Percentiles rank a stretch among this genome's conserved stretches.
These are phyloP conservation scores for Sakesphorus luctuosus DNA, from an alignment of 2,113 vertebrate genomes.

Conservation along the genomic window DNA sequence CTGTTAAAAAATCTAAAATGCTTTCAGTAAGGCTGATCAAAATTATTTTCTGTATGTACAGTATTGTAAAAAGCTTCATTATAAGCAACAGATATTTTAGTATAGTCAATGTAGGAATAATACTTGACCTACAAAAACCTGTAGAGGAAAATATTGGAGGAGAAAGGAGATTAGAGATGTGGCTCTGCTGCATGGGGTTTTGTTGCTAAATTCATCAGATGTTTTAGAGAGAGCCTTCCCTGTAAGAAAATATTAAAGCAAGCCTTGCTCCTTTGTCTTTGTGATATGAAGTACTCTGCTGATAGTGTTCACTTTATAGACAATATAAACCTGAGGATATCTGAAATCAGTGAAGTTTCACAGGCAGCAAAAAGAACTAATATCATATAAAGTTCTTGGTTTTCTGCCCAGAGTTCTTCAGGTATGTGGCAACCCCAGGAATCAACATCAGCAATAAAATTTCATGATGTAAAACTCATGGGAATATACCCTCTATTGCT, in stretches of 20 bases:
- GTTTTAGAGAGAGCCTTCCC: not conserved
- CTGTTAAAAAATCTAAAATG: not conserved
- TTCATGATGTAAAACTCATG: constrained; percentile 14
- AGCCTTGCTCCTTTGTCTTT: not conserved
- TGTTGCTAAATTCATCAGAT: not conserved
- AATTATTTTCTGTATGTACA: not conserved
- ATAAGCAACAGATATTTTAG: not conserved
- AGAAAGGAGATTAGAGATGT: constrained; percentile 5
- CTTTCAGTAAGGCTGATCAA: not conserved
- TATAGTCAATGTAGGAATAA: not conserved
- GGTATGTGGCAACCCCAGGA: constrained; percentile 35
- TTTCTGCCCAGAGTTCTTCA: constrained; percentile 33
- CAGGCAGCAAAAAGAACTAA: not conserved
- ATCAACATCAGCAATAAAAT: constrained; percentile 49
- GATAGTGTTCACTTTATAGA: not conserved
- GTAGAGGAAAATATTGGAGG: not conserved
- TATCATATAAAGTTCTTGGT: constrained; percentile 17
- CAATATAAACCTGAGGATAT: not conserved
- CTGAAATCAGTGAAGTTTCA: constrained; percentile 2
- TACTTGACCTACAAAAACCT: not conserved
- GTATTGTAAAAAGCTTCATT: not conserved
- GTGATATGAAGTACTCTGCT: not conserved
- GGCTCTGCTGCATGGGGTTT: not conserved
- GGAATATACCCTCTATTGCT: constrained; percentile 12
- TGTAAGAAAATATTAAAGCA: not conserved